Base-by-base conservation (phyloP, 2,888 invertebrate genomes). In the Dynastes grantii region DNA sequence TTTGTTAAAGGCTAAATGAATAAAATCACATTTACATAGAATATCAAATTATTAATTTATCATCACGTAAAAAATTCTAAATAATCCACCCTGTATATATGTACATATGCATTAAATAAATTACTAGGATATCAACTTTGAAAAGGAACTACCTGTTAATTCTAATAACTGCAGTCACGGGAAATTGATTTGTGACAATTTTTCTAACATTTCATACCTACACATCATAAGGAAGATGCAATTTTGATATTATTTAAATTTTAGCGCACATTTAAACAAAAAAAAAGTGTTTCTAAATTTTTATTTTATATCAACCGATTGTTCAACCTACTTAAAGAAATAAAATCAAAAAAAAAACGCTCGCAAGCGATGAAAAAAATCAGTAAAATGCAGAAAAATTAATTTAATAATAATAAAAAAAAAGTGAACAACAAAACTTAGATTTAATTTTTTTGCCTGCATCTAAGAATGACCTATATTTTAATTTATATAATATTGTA, bases 151-250 rank as follows among this genome's bases (percentile, higher is more conserved):
- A 45, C 45, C 8, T 45, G 45, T 9, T 45, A 68, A 51, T 49
- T 77, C 16, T n/a, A n/a, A 53, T 22, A 65, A 68, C 67, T 68
- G 29, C 68, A 51, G 53, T 68, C 51, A n/a, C 68, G 82, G 81
- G 80, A 81, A 75, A 65, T 64, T 65, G 63, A 84, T 84, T 85
- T 84, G 86, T 85, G 85, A 87, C 84, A 85, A 87, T 84, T 87
- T 88, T 87, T 87, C 86, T 87, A 87, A 87, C 86, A 83, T 87
- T 86, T 86, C 86, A 86, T 86, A 86, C 85, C 83, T 68, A 49
- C 68, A 68, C 51, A 29, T 51, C 8, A 55, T 55, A 51, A 51
- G 49, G 29, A 63, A 63, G 32, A 63, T 13, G 63, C 63, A 63
- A 29, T 32, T 86, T 84, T 76, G 76, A 83, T 85, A 85, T 83